Evolutionary conservation across 2,888 invertebrate species (phyloP).

Genomic region (Drosophila neonasuta): DNA sequence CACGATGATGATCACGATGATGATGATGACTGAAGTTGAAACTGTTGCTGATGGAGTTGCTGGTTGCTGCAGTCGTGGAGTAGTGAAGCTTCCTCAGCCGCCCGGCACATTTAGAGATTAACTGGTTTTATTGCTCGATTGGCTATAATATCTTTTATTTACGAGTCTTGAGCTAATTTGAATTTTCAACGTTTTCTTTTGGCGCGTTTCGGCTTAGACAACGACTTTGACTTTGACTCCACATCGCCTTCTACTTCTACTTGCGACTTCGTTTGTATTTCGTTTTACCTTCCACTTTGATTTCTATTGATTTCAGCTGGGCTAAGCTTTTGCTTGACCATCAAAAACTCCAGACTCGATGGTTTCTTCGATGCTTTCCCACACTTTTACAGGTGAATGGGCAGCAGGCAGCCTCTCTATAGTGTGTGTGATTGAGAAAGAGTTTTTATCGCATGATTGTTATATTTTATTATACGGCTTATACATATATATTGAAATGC

Average conservation of each 20-base stretch:
- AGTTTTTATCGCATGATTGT: conserved; percentile 78
- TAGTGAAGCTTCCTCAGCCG: conserved; percentile 45
- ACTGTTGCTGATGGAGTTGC: conserved; percentile 49
- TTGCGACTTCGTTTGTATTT: conserved; percentile 20
- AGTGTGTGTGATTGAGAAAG: conserved; percentile 65
- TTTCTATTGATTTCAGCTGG: conserved; percentile 68
- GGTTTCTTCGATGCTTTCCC: conserved; percentile 73
- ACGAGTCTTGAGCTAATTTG: conserved; percentile 80
- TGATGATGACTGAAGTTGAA: conserved; percentile 13
- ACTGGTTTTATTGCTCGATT: conserved; percentile 78
- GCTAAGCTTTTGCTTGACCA: conserved; percentile 63
- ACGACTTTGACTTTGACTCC: not conserved
- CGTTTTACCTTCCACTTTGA: conserved; percentile 59
- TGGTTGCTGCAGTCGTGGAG: conserved; percentile 42
- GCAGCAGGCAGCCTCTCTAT: conserved; percentile 35
- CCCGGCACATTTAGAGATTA: conserved; percentile 75
- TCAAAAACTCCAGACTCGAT: conserved; percentile 46
- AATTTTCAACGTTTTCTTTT: conserved; percentile 80
- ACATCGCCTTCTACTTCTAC: conserved; percentile 40
- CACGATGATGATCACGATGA: not conserved
- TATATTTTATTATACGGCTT: conserved; percentile 77
- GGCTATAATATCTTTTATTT: conserved; percentile 81
- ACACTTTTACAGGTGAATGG: conserved; percentile 80
- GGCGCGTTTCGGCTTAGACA: conserved; percentile 44
- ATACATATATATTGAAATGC: conserved; percentile 75